These are phyloP conservation scores for Cercocebus atys DNA, from an alignment of 2,113 vertebrate genomes.

Conservation along the genomic window DNA sequence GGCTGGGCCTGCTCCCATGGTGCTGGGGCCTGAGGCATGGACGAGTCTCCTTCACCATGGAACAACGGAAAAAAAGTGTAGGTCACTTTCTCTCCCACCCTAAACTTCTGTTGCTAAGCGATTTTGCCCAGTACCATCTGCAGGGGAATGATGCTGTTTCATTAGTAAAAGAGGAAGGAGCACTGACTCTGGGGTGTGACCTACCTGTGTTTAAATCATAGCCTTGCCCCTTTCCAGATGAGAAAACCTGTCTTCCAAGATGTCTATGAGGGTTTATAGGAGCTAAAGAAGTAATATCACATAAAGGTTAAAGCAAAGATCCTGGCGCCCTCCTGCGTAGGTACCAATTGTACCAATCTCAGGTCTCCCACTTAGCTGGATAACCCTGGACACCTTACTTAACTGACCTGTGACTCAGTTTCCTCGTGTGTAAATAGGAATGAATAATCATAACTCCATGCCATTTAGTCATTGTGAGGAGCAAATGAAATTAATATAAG, in stretches of 20 bases:
- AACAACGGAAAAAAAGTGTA: background rate
- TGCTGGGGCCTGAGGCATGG: background rate
- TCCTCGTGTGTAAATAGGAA: background rate
- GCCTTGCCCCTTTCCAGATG: background rate
- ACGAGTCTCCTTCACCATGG: background rate
- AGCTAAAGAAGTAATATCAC: background rate
- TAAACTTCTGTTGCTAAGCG: background rate
- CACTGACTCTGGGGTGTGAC: background rate
- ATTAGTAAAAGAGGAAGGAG: background rate
- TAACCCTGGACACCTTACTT: background rate
- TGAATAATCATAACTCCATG: background rate
- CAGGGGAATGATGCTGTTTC: background rate
- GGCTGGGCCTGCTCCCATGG: background rate
- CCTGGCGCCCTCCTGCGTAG: rapidly evolving
- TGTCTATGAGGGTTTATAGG: rapidly evolving
- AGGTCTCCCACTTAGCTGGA: background rate
- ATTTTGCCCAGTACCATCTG: background rate
- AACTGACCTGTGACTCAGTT: background rate
- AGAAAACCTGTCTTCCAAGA: background rate
- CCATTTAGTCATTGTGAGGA: background rate
- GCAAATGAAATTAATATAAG: background rate
- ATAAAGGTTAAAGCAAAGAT: background rate
- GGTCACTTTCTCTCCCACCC: background rate
- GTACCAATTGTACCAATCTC: background rate
- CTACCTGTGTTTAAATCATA: background rate